Base-by-base conservation (phyloP, 2,113 vertebrate species). In the Hucho hucho region DNA sequence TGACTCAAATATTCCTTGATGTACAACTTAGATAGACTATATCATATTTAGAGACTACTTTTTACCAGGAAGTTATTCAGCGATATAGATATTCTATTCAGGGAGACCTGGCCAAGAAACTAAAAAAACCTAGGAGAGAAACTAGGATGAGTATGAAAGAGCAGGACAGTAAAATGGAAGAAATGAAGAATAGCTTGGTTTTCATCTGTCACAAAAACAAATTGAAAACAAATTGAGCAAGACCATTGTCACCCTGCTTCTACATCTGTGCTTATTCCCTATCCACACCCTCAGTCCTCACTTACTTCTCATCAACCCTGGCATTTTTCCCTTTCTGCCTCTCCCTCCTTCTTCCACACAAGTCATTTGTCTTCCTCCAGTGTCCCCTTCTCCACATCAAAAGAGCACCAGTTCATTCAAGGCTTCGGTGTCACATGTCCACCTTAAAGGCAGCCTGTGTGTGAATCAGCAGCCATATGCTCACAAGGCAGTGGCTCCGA, bases 401-500 rank as follows among this genome's bases (percentile, higher is more conserved):
- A 74, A 79, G 63, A 22, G 43, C 25, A 37, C 24, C 24, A 29
- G 72, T 59, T 74, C 71, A 71, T 64, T 65, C 70, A 12, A 64
- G 69, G 66, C 47, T 63, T 49, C 69, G 28, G 49, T 68, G 69
- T 53, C 64, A 59, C 67, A 43, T 11, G 70, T 22, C 26, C 20
- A 5, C 26, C 47, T 53, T 70, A 43, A 43, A 43, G 37, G 37
- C 9, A 43, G 37, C 37, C 37, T 43, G 37, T 1, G 37, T 43
- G 37, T 43, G 37, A 12, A 43, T 43, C 37, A 32, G 70, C 58
- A 32, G 71, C 65, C 75, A 76, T 66, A 70, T 59, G 70, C 68
- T 74, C 63, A 61, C 78, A 72, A 53, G 49, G 49, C 56, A 70
- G 71, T 28, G 65, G 11, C 72, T 61, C 16, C 72, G 67, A 46